phyloP scores from a whole-genome alignment of 1,140 invertebrate genomes.

The Drosophila fuyamai region DNA sequence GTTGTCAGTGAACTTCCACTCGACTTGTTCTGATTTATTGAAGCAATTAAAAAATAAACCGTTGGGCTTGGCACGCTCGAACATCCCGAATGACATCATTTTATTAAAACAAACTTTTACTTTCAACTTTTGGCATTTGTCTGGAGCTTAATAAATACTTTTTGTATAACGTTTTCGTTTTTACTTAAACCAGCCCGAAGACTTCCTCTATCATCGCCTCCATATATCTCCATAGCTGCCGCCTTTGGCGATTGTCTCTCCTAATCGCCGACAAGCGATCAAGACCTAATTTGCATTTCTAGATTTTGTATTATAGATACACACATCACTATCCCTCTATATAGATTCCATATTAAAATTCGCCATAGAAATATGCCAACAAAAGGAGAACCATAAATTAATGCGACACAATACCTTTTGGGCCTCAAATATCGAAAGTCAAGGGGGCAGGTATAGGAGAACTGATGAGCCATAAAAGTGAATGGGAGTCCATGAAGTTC shows the following conservation, averaged over 20 bases:
- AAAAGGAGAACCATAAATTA: conserved; percentile 21
- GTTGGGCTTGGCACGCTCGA: conserved; percentile 14
- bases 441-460: conserved; percentile 4
- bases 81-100: conserved; percentile 38
- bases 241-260: conserved; percentile 44
- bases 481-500: conserved; percentile 24
- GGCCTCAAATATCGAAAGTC: conserved; percentile 42
- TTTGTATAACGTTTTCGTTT: conserved; percentile 54
- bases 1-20: conserved; percentile 34
- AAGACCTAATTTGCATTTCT: conserved; percentile 73
- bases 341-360: conserved; percentile 45
- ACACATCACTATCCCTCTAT: conserved; percentile 6
- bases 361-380: conserved; percentile 7
- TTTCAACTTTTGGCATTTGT: conserved; percentile 50
- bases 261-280: conserved; percentile 49
- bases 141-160: conserved; percentile 18
- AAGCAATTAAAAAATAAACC: conserved; percentile 48
- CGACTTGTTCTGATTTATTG: conserved; percentile 47
- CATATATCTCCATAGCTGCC: conserved; percentile 8
- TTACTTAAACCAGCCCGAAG: conserved; percentile 46
- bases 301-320: conserved; percentile 67
- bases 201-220: conserved; percentile 38
- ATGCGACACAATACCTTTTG: conserved; percentile 8
- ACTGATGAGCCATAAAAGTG: conserved; percentile 37
- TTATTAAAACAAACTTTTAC: conserved; percentile 31